Base-by-base conservation (phyloP, 2,113 vertebrate genomes). In the Scolopax mira region DNA sequence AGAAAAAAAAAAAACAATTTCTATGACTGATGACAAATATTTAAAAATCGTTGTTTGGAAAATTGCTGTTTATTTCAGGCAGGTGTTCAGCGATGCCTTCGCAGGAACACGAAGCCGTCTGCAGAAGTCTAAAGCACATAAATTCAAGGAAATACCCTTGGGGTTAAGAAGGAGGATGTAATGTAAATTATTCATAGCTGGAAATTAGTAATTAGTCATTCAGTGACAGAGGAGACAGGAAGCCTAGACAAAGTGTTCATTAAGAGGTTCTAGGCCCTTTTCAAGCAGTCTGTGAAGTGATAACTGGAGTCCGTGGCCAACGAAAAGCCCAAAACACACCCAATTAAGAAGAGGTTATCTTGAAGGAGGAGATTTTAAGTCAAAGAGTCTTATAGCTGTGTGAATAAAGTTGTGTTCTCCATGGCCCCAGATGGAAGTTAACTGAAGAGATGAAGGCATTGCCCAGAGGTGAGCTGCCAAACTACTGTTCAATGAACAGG, bases 141-240 rank as follows among this genome's bases (percentile, higher is more conserved):
- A 96, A 90, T 78, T 75, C 65, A 79, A 88, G 82, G 48, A 55
- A 91, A 91, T 22, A 79, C 42, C 88, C 75, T 42, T 18, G 70
- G 62, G 93, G 93, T 92, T 89, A 92, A 90, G 73, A 48, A 97
- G 44, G 49, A 88, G 85, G 92, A 82, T 70, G 73, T 92, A 85
- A 92, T 39, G 70, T 90, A 82, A 96, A 94, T 96, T 95, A 94
- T 95, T 96, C 92, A 94, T 78, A 49, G 73, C 58, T 97, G 88
- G 91, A 96, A 96, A 97, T 93, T 78, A 71, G 62, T 73, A 94
- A 96, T 97, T 89, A 96, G 77, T 96, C 91, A 90, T 79, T 78
- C 1, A 3, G 86, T 94, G 95, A 93, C 93, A 94, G 77, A 71
- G 87, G 93, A 90, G 93, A 89, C 77, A 74, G 87, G 90, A 97